phyloP scores from a whole-genome alignment of 2,888 invertebrate genomes.

The Arenicola marina region DNA sequence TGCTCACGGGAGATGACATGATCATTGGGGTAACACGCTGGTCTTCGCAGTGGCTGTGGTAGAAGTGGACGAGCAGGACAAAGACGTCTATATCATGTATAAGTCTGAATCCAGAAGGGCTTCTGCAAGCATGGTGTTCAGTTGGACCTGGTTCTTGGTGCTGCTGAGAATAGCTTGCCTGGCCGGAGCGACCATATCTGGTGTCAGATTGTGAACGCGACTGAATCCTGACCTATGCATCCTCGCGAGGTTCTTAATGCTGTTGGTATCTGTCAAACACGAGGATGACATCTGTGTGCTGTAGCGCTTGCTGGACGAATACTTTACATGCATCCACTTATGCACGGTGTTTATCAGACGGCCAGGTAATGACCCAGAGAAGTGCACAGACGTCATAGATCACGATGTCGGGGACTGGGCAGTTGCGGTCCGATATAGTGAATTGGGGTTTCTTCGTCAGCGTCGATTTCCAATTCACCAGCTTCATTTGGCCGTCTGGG shows the following conservation, averaged over 20 bases:
- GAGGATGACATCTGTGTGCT: neutral
- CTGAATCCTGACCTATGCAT: constrained; percentile 11
- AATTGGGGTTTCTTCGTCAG: constrained; percentile 11
- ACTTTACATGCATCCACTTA: constrained; percentile 9
- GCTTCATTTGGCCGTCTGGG: constrained; percentile 12
- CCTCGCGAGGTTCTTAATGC: too few species aligned
- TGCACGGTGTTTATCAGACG: constrained; percentile 6
- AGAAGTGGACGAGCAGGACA: constrained; percentile 14
- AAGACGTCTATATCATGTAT: constrained; percentile 8
- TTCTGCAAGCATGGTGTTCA: constrained; percentile 8
- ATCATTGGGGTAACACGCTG: constrained; percentile 8
- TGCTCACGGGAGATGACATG: constrained; percentile 13
- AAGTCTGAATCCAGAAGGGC: constrained; percentile 2
- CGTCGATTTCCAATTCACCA: constrained; percentile 4
- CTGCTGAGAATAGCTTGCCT: constrained; percentile 6
- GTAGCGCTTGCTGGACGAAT: constrained; percentile 9
- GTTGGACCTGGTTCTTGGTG: constrained; percentile 12
- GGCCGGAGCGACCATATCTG: constrained; percentile 9
- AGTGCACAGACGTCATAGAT: constrained; percentile 13
- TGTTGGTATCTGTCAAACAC: constrained; percentile 15
- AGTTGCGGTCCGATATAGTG: constrained; percentile 11
- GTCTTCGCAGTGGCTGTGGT: neutral
- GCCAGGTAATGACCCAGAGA: constrained; percentile 12
- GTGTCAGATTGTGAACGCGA: constrained; percentile 6
- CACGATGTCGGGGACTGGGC: constrained; percentile 3